These are phyloP conservation scores for Reinhardtius hippoglossoides DNA, from an alignment of 2,113 vertebrate genomes.

Conservation along the genomic window DNA sequence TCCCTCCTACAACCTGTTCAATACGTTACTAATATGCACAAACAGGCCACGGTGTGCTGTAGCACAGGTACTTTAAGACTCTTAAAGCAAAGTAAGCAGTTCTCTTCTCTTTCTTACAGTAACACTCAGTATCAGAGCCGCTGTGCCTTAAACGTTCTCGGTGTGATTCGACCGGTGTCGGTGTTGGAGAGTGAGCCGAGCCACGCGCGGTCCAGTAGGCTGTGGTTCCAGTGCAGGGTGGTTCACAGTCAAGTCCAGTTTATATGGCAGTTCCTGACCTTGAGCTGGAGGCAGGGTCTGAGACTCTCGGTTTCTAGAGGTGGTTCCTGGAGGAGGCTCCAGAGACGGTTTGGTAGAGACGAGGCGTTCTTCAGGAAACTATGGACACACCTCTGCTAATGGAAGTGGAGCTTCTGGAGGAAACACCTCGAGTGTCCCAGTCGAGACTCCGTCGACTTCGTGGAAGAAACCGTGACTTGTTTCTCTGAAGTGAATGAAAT, in stretches of 20 bases:
- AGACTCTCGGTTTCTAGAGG: too few species aligned
- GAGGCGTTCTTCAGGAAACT: too few species aligned
- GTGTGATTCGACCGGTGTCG: constrained; percentile 4
- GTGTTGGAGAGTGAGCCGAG: neutral
- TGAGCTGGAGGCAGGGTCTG: too few species aligned
- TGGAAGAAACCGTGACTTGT: too few species aligned
- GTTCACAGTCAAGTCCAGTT: neutral
- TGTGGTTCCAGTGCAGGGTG: neutral
- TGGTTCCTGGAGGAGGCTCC: too few species aligned
- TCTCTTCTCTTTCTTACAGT: neutral
- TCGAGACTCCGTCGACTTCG: too few species aligned
- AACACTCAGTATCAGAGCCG: neutral
- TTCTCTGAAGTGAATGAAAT: too few species aligned
- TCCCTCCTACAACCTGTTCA: neutral
- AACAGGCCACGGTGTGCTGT: neutral
- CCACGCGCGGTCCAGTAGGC: neutral
- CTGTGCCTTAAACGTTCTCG: constrained; percentile 58
- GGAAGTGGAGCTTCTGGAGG: too few species aligned
- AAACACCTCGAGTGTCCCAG: neutral
- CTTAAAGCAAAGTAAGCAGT: neutral
- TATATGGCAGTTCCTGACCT: too few species aligned
- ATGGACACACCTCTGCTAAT: too few species aligned
- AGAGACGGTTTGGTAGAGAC: too few species aligned
- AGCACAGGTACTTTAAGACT: constrained; percentile 7
- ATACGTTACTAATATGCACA: constrained; percentile 12